Evolutionary conservation across 2,888 invertebrate genomes (phyloP), one percentile per base, ranked within the genome.

Genomic region (Lasioglossum oenotherae): DNA sequence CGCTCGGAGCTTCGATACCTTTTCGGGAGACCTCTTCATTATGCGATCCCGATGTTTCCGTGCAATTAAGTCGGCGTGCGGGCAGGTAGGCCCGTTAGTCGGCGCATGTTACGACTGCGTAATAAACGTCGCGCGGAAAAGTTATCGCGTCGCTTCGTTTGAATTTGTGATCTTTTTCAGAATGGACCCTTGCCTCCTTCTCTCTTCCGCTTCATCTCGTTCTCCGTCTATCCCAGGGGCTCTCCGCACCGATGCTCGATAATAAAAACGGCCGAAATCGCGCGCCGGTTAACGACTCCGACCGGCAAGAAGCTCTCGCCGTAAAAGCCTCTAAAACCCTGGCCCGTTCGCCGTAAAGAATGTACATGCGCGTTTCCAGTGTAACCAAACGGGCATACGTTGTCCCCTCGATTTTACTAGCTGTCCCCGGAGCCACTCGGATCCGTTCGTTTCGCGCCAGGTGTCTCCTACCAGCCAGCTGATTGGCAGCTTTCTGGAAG

Each of bases 81-180:
- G 35, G 81, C 82, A 82, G 87, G 83, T 87, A 84, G 75, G 83
- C 85, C 72, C 80, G 87, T 90, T 82, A 85, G 80, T 85, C 90
- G 89, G 87, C 78, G 80, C 89, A 80, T 84, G 89, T 90, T 85
- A 88, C 86, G 84, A 81, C 80, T 86, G 82, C 88, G 88, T 89
- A 91, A 92, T 92, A 92, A 92, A 92, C 83, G 92, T 92, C 91
- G 80, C 83, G 85, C 81, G 84, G 88, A 84, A 91, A 91, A 92
- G 92, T 92, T 92, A 92, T 92, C 90, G 86, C 90, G 88, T 89
- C 89, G 92, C 89, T 91, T 86, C 90, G 87, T 89, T 91, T 88
- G 89, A 91, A 90, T 91, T 87, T 89, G 91, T 84, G 87, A 89
- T 91, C 88, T 88, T 87, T 86, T 86, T 79, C 82, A 73, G 80